phyloP scores from a whole-genome alignment of 2,888 invertebrate species.

The Rhopalosiphum nymphaeae region DNA sequence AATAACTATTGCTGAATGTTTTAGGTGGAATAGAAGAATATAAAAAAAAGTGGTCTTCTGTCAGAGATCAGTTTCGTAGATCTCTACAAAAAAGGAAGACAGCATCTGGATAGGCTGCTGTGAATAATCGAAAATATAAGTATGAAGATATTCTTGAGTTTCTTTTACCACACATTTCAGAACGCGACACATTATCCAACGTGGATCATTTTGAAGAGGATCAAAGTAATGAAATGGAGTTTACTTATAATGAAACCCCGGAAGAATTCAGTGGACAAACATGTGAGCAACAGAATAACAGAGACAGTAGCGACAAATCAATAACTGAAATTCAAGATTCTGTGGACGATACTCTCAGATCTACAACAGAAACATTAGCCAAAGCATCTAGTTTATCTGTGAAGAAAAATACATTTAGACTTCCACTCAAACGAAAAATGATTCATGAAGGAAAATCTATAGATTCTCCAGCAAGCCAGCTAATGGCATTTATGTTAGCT shows the following conservation, averaged over 20 bases:
- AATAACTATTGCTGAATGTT: slow-evolving; percentile 34
- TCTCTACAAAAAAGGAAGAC: slow-evolving; percentile 35
- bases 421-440: slow-evolving; percentile 18
- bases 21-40: slow-evolving; percentile 39
- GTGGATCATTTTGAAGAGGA: slow-evolving; percentile 20
- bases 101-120: slow-evolving; percentile 21
- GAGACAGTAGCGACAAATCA: not conserved
- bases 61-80: slow-evolving; percentile 32
- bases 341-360: not conserved
- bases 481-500: slow-evolving; percentile 30
- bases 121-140: too few species aligned
- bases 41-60: slow-evolving; percentile 25
- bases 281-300: slow-evolving; percentile 12
- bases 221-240: too few species aligned
- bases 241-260: not conserved
- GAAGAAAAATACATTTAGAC: slow-evolving; percentile 25
- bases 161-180: slow-evolving; percentile 33
- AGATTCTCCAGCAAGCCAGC: slow-evolving; percentile 24
- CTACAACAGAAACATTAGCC: slow-evolving; percentile 30
- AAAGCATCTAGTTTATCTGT: not conserved
- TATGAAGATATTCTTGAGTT: not conserved
- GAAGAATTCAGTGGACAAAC: slow-evolving; percentile 16
- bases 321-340: slow-evolving; percentile 25
- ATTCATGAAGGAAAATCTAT: slow-evolving; percentile 19
- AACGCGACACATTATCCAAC: slow-evolving; percentile 22